Evolutionary conservation across 2,797 vertebrate species (phyloP).

Genomic region (Oreochromis mossambicus): DNA sequence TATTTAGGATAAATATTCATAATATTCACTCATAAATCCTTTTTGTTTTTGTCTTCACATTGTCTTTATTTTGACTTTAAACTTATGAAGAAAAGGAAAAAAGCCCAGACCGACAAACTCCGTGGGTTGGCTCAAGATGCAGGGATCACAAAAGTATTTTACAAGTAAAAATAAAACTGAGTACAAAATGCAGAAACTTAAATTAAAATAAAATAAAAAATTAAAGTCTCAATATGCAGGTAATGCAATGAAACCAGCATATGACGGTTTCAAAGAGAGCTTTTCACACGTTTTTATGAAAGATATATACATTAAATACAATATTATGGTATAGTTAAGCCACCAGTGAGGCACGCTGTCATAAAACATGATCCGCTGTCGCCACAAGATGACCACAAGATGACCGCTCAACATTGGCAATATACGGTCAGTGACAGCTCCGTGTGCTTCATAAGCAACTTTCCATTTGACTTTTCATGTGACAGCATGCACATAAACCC

Average conservation of each 20-base stretch:
- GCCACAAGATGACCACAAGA: neutral
- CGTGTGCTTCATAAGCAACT: neutral
- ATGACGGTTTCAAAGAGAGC: neutral
- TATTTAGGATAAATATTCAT: neutral
- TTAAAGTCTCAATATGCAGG: neutral
- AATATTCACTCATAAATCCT: neutral
- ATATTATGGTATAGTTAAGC: neutral
- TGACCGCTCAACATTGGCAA: neutral
- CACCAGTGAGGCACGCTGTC: neutral
- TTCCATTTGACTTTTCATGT: neutral
- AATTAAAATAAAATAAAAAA: neutral
- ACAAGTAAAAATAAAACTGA: neutral
- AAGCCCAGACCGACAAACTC: neutral
- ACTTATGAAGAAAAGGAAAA: neutral
- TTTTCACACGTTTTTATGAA: neutral
- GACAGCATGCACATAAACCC: neutral
- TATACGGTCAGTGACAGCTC: neutral
- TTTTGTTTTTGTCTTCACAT: neutral
- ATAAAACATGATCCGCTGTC: neutral
- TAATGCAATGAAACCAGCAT: neutral
- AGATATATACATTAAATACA: neutral
- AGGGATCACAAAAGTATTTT: neutral
- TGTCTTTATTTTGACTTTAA: neutral
- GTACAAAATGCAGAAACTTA: neutral
- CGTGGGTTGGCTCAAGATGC: accelerated